Evolutionary conservation across 92 coral and sea anemone species (phyloP).

Genomic region (Umimayanthus kanabou): DNA sequence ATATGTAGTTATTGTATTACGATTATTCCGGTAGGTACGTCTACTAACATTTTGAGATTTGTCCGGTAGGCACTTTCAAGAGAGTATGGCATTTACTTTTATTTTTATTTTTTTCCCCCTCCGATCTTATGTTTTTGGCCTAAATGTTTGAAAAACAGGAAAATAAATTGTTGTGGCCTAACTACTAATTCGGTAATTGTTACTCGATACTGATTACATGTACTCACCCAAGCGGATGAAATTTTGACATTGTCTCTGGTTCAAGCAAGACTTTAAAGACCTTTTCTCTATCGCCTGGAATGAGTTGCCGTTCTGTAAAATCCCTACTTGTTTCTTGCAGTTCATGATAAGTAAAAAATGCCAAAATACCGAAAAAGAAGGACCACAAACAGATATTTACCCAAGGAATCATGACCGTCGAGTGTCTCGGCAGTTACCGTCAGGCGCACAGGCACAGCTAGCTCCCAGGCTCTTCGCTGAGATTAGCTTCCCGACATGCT

Average conservation of each 20-base stretch:
- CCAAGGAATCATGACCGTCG: conserved; percentile 8
- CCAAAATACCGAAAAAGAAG: conserved; percentile 33
- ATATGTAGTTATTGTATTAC: too few species aligned
- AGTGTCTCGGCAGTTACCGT: neutral
- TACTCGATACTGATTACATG: too few species aligned
- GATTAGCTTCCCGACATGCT: too few species aligned
- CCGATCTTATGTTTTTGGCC: too few species aligned
- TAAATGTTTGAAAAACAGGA: too few species aligned
- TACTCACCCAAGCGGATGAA: conserved; percentile 36
- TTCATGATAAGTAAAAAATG: conserved; percentile 39
- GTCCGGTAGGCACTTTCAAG: too few species aligned
- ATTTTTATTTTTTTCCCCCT: too few species aligned
- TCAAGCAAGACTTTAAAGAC: conserved; percentile 36
- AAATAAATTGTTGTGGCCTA: too few species aligned
- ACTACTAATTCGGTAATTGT: too few species aligned
- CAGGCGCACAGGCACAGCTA: neutral
- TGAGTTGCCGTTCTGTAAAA: conserved; percentile 26
- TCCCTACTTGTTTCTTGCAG: conserved; percentile 37
- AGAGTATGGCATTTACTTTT: too few species aligned
- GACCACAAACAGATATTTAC: conserved; percentile 32
- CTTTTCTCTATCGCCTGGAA: conserved; percentile 28
- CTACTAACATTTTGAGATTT: too few species aligned
- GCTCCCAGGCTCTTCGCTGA: conserved; percentile 5
- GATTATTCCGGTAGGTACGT: too few species aligned
- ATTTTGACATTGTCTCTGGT: conserved; percentile 30